Conservation (phyloP, 2,888 invertebrate genomes). For the Parthenolecanium corni region DNA sequence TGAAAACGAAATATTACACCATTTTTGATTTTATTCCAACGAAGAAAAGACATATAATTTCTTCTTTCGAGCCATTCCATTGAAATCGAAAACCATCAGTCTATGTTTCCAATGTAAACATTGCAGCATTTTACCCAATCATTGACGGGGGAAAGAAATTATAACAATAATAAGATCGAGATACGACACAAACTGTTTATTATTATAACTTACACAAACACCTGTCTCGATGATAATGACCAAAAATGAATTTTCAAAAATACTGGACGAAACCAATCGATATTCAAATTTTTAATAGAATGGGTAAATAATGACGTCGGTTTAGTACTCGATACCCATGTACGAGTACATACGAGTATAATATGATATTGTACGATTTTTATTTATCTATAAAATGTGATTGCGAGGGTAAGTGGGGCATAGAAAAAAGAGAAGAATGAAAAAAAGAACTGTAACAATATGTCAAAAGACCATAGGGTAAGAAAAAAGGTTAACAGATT, state of each 20-base stretch:
- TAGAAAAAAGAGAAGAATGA: neutral
- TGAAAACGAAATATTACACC: neutral
- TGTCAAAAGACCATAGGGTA: slow-evolving; percentile 13
- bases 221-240: slow-evolving; percentile 7
- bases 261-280: slow-evolving; percentile 12
- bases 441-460: slow-evolving; percentile 17
- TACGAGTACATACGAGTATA: too few relatives aligned
- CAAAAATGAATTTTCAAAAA: neutral
- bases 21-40: neutral
- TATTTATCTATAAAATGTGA: slow-evolving; percentile 12
- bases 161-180: neutral
- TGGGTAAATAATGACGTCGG: slow-evolving; percentile 19
- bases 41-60: too few relatives aligned
- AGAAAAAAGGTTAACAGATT: slow-evolving; percentile 12
- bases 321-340: slow-evolving; percentile 7
- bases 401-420: neutral
- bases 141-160: too few relatives aligned
- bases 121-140: too few relatives aligned
- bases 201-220: slow-evolving; percentile 6
- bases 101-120: too few relatives aligned
- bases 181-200: slow-evolving; percentile 6
- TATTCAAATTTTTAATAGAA: slow-evolving; percentile 12
- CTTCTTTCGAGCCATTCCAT: too few relatives aligned
- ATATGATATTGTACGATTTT: slow-evolving; percentile 15
- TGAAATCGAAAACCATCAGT: too few relatives aligned